Conservation (phyloP, 2,888 invertebrate species). For the Balanococcus diminutus region DNA sequence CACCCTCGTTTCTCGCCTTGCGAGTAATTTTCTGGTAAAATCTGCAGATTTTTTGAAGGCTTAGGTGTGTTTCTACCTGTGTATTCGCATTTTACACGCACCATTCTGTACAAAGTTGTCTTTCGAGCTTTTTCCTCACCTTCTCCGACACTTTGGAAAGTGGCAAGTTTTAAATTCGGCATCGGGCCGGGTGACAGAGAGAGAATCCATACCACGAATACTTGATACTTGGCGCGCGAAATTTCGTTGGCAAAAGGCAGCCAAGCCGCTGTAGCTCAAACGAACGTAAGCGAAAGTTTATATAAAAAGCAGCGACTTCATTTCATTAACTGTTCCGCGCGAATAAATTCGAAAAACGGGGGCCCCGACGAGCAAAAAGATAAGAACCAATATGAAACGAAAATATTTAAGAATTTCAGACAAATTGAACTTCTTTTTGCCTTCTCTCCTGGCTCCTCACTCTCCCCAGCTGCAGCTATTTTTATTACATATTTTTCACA, state of each 20-base stretch:
- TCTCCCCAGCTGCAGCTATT: neutral
- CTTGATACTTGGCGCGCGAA: neutral
- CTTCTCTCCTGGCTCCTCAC: neutral
- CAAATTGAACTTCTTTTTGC: neutral
- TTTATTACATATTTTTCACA: neutral
- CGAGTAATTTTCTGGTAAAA: neutral
- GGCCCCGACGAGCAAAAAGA: neutral
- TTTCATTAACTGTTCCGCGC: constrained; percentile 27
- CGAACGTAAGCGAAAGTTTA: neutral
- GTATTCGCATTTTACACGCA: neutral
- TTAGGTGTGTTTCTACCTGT: neutral
- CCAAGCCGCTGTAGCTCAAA: neutral
- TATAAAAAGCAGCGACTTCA: constrained; percentile 34
- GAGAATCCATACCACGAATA: neutral
- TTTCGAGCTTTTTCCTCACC: neutral
- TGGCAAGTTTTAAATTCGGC: constrained; percentile 23
- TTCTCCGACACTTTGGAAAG: neutral
- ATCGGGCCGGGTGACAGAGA: neutral
- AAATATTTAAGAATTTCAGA: constrained; percentile 33
- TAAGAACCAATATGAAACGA: constrained; percentile 30
- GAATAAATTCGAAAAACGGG: constrained; percentile 14
- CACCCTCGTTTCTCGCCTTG: too few species aligned
- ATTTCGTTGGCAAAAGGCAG: neutral
- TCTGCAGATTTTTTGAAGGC: neutral
- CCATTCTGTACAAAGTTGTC: neutral